phyloP scores from a whole-genome alignment of 92 coral and sea anemone species.

The Palythoa caribaeorum region DNA sequence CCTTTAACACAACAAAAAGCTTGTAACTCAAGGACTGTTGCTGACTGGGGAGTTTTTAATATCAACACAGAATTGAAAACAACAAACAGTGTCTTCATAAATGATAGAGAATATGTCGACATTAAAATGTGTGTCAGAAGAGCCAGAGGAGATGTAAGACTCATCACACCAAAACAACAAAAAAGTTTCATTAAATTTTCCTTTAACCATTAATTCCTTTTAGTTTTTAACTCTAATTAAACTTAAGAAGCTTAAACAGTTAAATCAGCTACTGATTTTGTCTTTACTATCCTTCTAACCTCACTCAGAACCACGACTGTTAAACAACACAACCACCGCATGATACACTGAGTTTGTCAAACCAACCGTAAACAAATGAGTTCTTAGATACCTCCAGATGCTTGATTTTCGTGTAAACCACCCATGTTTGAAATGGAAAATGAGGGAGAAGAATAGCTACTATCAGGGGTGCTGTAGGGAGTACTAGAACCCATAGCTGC shows the following conservation, averaged over 20 bases:
- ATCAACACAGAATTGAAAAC: background rate
- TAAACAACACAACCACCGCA: no score
- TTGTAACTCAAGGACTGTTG: no score
- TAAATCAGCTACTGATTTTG: no score
- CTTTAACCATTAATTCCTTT: no score
- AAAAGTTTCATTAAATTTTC: no score
- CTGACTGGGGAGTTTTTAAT: background rate
- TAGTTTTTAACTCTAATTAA: no score
- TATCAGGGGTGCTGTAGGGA: slow-evolving; percentile 34
- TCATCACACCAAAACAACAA: no score
- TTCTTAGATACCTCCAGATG: slow-evolving; percentile 38
- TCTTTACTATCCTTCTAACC: background rate
- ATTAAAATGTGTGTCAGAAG: background rate
- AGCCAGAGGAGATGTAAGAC: background rate
- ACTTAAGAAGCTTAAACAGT: no score
- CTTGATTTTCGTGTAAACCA: slow-evolving; percentile 14
- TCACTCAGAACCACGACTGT: background rate
- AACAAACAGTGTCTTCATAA: background rate
- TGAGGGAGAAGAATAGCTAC: slow-evolving; percentile 21
- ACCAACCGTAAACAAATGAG: background rate
- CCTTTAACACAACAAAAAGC: background rate
- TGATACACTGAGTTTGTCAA: background rate
- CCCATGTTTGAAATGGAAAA: slow-evolving; percentile 7
- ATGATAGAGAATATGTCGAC: background rate
- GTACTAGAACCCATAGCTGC: slow-evolving; percentile 7